Base-by-base conservation (phyloP, 2,797 vertebrate genomes). In the Euthynnus affinis region DNA sequence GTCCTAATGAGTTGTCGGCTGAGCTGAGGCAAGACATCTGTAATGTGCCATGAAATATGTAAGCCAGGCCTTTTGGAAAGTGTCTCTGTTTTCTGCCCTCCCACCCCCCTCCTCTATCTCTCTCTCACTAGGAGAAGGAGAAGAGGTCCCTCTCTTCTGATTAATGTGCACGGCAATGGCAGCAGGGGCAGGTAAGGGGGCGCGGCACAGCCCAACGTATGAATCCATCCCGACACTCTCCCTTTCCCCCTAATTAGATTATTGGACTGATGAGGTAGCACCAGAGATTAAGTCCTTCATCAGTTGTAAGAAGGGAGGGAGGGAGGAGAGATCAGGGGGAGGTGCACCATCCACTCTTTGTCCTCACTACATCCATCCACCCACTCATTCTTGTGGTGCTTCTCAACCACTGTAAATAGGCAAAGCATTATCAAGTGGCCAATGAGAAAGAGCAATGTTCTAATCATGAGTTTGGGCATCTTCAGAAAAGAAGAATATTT, bases 41-140 rank as follows among this genome's bases (percentile, higher is more conserved):
- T 95, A 94, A 94, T 93, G 91, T 93, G 90, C 87, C 89, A 92
- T 94, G 87, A 94, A 94, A 93, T 93, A 93, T 94, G 93, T 94
- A 94, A 86, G 82, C 73, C 79, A 65, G 81, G 87, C 91, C 87
- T 90, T 92, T 92, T 82, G 86, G 88, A 94, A 89, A 90, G 83
- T 80, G 71, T 63, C 81, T 83, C 81, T 78, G 78, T 76, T 83
- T 83, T 76, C 58, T 80, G 71, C 74, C 77, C 53, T 48, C 55
- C 65, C 12, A 3, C 1, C 37, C 59, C 49, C 32, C 59, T 68
- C 34, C 71, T 64, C 69, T 71, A 66, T 74, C 9, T 73, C 29
- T 76, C 78, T 74, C 73, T 66, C 64, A 29, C 68, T 32, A 53
- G 77, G 61, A 58, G 83, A 84, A 57, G 67, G 34, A 62, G 73